Evolutionary conservation across 2,888 invertebrate species (phyloP).

Genomic region (Nyleta sp.): DNA sequence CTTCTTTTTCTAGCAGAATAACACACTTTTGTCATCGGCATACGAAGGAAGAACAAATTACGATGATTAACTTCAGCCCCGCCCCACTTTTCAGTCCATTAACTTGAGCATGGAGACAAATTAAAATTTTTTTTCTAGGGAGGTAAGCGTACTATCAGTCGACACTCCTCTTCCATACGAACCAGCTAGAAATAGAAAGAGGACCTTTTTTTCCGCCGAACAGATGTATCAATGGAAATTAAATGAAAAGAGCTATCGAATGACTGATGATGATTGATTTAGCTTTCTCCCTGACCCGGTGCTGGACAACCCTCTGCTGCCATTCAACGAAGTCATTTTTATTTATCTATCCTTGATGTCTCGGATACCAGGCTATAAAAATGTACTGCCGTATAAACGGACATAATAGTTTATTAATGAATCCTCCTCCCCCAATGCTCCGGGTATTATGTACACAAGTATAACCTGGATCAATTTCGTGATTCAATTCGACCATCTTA

Average conservation of each 20-base stretch:
- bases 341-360: conserved; percentile 22
- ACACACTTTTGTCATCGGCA: no score
- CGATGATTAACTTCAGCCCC: no score
- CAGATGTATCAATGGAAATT: conserved; percentile 11
- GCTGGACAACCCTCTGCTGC: not conserved
- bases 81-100: no score
- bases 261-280: conserved; percentile 39
- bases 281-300: conserved; percentile 18
- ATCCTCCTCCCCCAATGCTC: not conserved
- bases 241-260: conserved; percentile 31
- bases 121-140: no score
- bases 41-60: no score
- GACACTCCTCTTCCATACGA: not conserved
- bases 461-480: conserved; percentile 19
- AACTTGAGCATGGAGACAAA: no score
- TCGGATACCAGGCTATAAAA: conserved; percentile 7
- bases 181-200: not conserved
- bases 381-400: conserved; percentile 14
- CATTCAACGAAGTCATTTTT: conserved; percentile 27
- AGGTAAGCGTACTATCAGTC: no score
- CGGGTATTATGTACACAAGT: not conserved
- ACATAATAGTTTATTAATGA: conserved; percentile 35
- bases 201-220: conserved; percentile 2
- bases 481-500: conserved; percentile 24
- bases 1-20: no score